Base-by-base conservation (phyloP, 2,113 vertebrate genomes). In the Zootoca vivipara region DNA sequence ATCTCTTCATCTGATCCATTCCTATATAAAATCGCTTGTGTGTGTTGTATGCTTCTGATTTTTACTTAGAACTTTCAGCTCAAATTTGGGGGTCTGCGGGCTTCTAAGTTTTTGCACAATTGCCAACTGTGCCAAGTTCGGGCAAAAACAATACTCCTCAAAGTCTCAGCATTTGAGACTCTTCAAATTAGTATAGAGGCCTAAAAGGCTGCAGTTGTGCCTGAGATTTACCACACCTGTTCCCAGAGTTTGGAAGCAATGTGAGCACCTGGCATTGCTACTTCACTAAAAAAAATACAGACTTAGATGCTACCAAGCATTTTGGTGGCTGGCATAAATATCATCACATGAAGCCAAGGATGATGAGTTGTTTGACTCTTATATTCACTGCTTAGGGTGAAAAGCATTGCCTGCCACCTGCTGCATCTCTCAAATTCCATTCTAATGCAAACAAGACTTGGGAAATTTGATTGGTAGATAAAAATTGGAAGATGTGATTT, bases 341-440 rank as follows among this genome's bases (percentile, higher is more conserved):
- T 77, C 38, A 26, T 72, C n/a, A 40, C 38, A 26, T 42, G 38
- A 77, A 77, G 3, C 40, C 73, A 42, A 40, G 74, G 38, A 28
- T 77, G 38, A 77, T 42, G 40, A 38, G 33, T 22, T 4, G 10
- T 74, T 74, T n/a, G 5, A 74, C 22, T 77, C 24, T 73, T 87
- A 46, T 72, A 92, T 84, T 89, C 15, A 64, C 81, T 67, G 84
- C 3, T 64, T 88, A 82, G 69, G 72, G 79, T 90, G 87, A 85
- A 7, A 65, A 83, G 70, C 1, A 3, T 35, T 46, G 72, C 3
- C 7, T 42, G 18, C 24, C 73, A 65, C 83, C 6, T 85, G 40
- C 8, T 46, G 0, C 38, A 2, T 40, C 42, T 81, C 40, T 69
- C 78, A 28, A 58, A 56, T 67, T 58, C 8, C 56, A 26, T 79